These are phyloP conservation scores for Heterodera carotae DNA, from an alignment of 1,140 invertebrate species.

Conservation along the genomic window DNA sequence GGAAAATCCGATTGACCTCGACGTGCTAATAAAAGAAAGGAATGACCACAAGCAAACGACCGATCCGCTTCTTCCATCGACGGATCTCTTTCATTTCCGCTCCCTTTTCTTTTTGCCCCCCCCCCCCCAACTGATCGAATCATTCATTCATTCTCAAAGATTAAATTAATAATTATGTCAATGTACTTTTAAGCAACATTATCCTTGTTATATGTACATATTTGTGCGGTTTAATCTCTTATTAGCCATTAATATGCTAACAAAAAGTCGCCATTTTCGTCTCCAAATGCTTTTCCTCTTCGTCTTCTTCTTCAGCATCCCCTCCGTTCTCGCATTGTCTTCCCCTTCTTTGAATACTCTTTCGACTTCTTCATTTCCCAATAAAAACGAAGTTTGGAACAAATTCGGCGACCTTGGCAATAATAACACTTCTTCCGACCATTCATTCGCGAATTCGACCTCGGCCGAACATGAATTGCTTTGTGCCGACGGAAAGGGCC, in stretches of 20 bases:
- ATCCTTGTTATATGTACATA: too few relatives aligned
- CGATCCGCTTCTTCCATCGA: neutral
- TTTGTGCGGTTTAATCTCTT: neutral
- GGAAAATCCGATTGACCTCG: neutral
- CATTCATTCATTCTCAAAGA: neutral
- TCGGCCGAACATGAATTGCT: neutral
- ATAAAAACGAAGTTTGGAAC: constrained; percentile 5
- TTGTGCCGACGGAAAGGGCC: constrained; percentile 47
- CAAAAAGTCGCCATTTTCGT: neutral
- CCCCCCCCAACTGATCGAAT: neutral
- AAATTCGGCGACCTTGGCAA: too few relatives aligned
- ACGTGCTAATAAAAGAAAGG: neutral
- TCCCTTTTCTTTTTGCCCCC: neutral
- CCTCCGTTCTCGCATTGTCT: neutral
- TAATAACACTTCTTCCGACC: neutral
- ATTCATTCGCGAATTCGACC: neutral
- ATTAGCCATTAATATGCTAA: constrained; percentile 10
- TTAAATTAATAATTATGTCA: neutral
- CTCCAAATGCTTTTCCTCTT: neutral
- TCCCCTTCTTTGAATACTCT: neutral
- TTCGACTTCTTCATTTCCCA: neutral
- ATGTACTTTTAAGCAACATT: neutral
- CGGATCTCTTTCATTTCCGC: neutral
- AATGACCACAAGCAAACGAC: too few relatives aligned
- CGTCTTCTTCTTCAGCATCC: neutral